These are phyloP conservation scores for Desmodus rotundus DNA, from an alignment of 2,113 vertebrate genomes.

Conservation along the genomic window DNA sequence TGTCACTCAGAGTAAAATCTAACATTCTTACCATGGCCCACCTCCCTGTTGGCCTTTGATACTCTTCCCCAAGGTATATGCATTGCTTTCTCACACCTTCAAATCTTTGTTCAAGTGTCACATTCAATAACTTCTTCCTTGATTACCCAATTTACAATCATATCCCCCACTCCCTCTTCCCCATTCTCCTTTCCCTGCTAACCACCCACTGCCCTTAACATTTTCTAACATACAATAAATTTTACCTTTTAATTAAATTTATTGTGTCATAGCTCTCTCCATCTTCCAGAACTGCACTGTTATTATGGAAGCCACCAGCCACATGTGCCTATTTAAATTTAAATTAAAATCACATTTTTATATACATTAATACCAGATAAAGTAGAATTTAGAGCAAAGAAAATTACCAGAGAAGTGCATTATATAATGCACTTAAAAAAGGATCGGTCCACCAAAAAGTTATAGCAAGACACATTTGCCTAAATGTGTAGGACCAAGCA, in stretches of 20 bases:
- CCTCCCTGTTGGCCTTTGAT: not conserved
- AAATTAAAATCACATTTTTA: conserved; percentile 36
- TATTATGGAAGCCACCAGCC: conserved; percentile 35
- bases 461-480: not conserved
- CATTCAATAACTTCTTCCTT: not conserved
- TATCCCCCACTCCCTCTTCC: not conserved
- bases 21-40: not conserved
- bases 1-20: conserved; percentile 1
- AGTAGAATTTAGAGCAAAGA: conserved; percentile 35
- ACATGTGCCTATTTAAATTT: conserved; percentile 57
- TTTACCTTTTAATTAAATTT: conserved; percentile 64
- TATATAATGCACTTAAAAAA: conserved; percentile 26
- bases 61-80: not conserved
- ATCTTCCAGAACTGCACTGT: conserved; percentile 50
- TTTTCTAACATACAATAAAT: conserved; percentile 24
- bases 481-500: conserved; percentile 14
- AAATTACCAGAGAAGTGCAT: not conserved
- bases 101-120: not conserved
- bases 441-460: not conserved
- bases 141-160: conserved; percentile 20
- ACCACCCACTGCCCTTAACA: not conserved
- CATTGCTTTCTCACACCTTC: not conserved
- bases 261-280: conserved; percentile 55
- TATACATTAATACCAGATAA: not conserved
- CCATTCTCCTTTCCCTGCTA: not conserved